These are phyloP conservation scores for Neolamprologus caudopunctatus DNA, from an alignment of 2,113 vertebrate species.

Conservation along the genomic window DNA sequence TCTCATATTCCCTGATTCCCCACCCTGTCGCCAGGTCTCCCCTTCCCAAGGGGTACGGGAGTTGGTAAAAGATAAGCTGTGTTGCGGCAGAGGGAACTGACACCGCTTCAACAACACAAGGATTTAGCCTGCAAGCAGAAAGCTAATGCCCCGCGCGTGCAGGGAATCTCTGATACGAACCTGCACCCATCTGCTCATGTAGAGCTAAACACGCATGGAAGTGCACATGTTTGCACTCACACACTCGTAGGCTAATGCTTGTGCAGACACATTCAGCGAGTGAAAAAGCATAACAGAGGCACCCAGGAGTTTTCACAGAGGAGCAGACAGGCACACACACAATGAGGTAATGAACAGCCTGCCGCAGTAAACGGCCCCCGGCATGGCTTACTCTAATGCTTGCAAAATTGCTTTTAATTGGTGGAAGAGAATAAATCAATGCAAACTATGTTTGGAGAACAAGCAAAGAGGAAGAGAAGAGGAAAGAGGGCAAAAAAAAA, in stretches of 20 bases:
- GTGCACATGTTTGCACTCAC: background rate
- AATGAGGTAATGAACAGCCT: slow-evolving; percentile 39
- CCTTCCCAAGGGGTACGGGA: slow-evolving; percentile 11
- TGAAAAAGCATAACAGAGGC: slow-evolving; percentile 6
- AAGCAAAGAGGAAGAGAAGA: background rate
- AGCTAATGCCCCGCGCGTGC: slow-evolving; percentile 45
- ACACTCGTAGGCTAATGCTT: background rate
- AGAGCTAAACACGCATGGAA: slow-evolving; percentile 5
- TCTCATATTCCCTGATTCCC: slow-evolving; percentile 8
- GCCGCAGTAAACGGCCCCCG: slow-evolving; percentile 37
- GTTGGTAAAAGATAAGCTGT: slow-evolving; percentile 59
- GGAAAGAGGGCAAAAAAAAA: background rate
- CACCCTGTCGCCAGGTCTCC: slow-evolving; percentile 3
- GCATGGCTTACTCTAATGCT: slow-evolving; percentile 58
- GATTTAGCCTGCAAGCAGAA: slow-evolving; percentile 52
- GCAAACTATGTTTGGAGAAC: slow-evolving; percentile 44
- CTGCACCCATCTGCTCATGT: slow-evolving; percentile 34
- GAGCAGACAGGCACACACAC: background rate
- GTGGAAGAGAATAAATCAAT: slow-evolving; percentile 59
- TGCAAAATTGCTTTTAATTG: slow-evolving; percentile 70
- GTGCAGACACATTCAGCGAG: background rate
- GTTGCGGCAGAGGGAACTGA: slow-evolving; percentile 46
- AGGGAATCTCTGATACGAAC: slow-evolving; percentile 31
- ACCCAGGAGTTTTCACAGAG: slow-evolving; percentile 22
- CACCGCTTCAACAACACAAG: slow-evolving; percentile 52